Conservation (phyloP, 2,113 vertebrate genomes). For the Phylloscopus trochiloides region DNA sequence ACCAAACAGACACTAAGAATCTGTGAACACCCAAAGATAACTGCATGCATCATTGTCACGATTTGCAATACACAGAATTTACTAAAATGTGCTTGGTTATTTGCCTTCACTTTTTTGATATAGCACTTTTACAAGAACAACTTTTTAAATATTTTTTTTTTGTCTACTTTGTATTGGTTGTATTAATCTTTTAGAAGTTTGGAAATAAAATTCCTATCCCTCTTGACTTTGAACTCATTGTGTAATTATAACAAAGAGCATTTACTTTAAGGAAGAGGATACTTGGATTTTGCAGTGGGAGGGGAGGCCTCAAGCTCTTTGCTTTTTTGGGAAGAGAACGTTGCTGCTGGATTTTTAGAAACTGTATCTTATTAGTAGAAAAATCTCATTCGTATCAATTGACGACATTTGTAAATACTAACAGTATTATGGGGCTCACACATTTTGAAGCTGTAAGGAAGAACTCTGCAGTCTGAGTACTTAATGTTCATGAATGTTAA, state of each 20-base stretch:
- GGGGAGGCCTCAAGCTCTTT: neutral
- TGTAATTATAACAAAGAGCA: neutral
- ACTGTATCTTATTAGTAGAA: neutral
- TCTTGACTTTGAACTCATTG: conserved; percentile 8
- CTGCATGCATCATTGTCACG: neutral
- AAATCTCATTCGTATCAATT: neutral
- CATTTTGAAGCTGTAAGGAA: neutral
- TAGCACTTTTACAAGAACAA: conserved; percentile 48
- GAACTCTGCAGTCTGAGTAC: neutral
- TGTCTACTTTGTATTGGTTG: conserved; percentile 58
- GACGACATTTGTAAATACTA: neutral
- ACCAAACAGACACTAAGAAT: neutral
- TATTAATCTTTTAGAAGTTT: conserved; percentile 67
- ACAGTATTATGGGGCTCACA: neutral
- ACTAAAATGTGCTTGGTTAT: neutral
- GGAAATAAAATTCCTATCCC: conserved; percentile 68
- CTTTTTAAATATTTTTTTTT: conserved; percentile 24
- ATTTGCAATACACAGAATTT: conserved; percentile 2
- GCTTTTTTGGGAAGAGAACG: neutral
- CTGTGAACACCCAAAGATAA: neutral
- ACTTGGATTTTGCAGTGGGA: neutral
- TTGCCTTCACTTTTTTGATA: conserved; percentile 62
- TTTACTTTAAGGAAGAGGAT: neutral
- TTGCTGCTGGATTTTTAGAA: neutral
- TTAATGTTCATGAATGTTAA: neutral